Conservation (phyloP, 2,797 vertebrate species). For the Remorina albescens region DNA sequence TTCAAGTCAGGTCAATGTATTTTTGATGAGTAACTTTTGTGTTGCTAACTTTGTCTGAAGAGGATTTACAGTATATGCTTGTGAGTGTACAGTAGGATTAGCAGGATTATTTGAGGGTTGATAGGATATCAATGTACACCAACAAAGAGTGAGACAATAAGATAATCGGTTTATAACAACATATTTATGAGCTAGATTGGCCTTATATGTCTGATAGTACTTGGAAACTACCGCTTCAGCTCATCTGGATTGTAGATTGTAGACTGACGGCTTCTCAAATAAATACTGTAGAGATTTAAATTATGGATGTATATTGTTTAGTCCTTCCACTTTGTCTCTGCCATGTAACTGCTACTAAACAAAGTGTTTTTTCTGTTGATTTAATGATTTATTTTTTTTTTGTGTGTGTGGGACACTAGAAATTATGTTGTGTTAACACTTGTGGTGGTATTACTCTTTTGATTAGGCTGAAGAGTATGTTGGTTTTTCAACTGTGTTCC, state of each 20-base stretch:
- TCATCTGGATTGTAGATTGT: too few species aligned
- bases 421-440: background rate
- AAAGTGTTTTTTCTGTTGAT: too few species aligned
- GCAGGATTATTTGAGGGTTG: background rate
- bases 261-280: background rate
- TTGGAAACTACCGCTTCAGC: too few species aligned
- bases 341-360: too few species aligned
- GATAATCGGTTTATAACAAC: background rate
- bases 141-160: background rate
- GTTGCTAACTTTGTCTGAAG: background rate
- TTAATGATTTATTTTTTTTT: too few species aligned
- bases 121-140: background rate
- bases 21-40: constrained; percentile 3
- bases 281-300: background rate
- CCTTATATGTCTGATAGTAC: too few species aligned
- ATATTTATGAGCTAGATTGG: background rate
- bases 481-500: constrained; percentile 49
- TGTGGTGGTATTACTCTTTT: background rate
- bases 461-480: background rate
- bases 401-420: background rate
- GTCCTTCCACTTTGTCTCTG: too few species aligned
- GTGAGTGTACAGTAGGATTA: background rate
- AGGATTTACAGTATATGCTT: background rate
- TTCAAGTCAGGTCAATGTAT: background rate
- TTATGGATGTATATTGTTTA: background rate